phyloP scores from a whole-genome alignment of 2,113 vertebrate genomes.

The Rutilus rutilus region DNA sequence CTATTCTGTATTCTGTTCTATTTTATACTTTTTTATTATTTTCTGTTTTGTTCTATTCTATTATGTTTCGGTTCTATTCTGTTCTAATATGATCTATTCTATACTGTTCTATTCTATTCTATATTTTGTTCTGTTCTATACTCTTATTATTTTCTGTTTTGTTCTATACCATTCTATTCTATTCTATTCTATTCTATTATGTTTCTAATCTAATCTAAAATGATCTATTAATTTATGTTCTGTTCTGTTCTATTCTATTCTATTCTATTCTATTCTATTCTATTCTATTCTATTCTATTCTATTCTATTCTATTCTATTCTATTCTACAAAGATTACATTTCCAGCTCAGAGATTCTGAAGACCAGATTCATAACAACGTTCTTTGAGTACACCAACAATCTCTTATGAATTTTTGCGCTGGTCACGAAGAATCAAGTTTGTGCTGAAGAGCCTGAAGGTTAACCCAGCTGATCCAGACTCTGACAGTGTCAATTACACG shows the following conservation, averaged over 20 bases:
- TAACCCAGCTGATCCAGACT: not conserved
- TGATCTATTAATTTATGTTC: no score
- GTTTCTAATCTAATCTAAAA: no score
- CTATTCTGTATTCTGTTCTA: not conserved
- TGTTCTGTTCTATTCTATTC: not conserved
- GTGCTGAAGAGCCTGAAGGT: not conserved
- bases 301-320: conserved; percentile 4
- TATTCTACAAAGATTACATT: not conserved
- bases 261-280: not conserved
- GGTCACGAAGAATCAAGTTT: not conserved
- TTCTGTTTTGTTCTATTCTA: not conserved
- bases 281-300: not conserved
- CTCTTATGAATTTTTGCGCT: not conserved
- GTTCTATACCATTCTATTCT: not conserved
- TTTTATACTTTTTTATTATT: not conserved
- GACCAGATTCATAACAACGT: not conserved
- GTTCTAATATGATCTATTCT: not conserved
- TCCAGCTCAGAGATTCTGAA: not conserved
- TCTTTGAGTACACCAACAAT: not conserved
- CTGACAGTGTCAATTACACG: conserved; percentile 34
- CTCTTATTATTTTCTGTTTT: not conserved
- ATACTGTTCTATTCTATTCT: not conserved
- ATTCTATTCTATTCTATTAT: no score
- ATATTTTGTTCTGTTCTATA: not conserved
- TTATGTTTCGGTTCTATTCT: not conserved